Evolutionary conservation across 2,113 vertebrate genomes (phyloP).

Genomic region (Stomatorhinus ivindoensis): DNA sequence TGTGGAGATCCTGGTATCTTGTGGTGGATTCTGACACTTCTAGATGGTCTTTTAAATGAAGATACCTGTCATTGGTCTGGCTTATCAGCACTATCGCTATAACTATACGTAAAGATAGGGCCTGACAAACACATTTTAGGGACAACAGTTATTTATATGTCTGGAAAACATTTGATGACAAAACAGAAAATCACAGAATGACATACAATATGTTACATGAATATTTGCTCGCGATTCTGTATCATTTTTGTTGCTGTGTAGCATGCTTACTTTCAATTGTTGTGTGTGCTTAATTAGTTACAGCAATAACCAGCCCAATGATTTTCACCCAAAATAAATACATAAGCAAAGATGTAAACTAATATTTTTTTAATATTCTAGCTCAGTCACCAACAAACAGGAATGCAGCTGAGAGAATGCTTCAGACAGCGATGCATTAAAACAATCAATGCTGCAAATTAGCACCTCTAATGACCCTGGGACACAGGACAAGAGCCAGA

Average conservation of each 20-base stretch:
- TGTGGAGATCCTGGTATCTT: not conserved
- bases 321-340: not conserved
- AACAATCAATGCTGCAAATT: not conserved
- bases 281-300: not conserved
- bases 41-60: conserved; percentile 3
- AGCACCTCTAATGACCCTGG: not conserved
- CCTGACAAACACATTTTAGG: not conserved
- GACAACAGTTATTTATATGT: not conserved
- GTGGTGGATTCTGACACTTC: not conserved
- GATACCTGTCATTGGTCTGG: not conserved
- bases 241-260: not conserved
- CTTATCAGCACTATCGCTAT: not conserved
- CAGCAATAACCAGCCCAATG: not conserved
- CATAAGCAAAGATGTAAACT: not conserved
- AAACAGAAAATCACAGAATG: not conserved
- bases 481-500: not conserved
- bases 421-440: not conserved
- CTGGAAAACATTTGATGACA: not conserved
- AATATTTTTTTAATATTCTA: not conserved
- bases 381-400: not conserved
- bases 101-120: not conserved
- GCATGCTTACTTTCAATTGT: not conserved
- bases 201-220: not conserved
- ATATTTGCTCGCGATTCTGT: not conserved
- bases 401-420: not conserved